These are phyloP conservation scores for Rhea pennata DNA, from an alignment of 2,113 vertebrate genomes.

Conservation along the genomic window DNA sequence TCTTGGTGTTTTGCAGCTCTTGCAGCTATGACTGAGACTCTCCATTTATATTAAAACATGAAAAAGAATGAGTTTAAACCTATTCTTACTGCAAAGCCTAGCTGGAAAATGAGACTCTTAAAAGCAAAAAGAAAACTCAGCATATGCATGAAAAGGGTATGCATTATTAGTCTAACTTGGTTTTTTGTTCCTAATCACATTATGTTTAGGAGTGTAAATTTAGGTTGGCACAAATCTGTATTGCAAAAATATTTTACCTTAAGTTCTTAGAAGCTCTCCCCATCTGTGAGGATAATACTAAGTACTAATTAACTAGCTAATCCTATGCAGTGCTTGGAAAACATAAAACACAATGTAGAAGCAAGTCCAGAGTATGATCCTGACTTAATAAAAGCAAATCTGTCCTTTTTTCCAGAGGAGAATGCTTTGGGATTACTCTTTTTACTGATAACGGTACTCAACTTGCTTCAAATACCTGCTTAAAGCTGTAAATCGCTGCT, in stretches of 20 bases:
- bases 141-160: background rate
- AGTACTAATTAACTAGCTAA: constrained; percentile 69
- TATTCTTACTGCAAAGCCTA: background rate
- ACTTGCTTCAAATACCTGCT: constrained; percentile 4
- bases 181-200: constrained; percentile 59
- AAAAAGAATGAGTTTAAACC: background rate
- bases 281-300: constrained; percentile 56
- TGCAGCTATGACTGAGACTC: background rate
- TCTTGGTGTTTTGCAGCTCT: background rate
- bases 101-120: background rate
- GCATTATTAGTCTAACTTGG: constrained; percentile 9
- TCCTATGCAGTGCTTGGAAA: constrained; percentile 31
- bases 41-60: background rate
- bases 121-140: background rate
- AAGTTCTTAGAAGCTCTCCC: constrained; percentile 42
- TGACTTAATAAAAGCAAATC: constrained; percentile 5
- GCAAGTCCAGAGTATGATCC: background rate
- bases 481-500: background rate
- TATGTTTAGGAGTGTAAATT: constrained; percentile 58
- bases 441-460: background rate
- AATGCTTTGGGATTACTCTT: background rate
- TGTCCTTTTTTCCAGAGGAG: background rate
- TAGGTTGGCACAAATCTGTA: constrained; percentile 58
- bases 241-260: constrained; percentile 68
- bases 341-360: constrained; percentile 13